Evolutionary conservation across 2,888 invertebrate species (phyloP).

Genomic region (Tricholauxania praeusta): DNA sequence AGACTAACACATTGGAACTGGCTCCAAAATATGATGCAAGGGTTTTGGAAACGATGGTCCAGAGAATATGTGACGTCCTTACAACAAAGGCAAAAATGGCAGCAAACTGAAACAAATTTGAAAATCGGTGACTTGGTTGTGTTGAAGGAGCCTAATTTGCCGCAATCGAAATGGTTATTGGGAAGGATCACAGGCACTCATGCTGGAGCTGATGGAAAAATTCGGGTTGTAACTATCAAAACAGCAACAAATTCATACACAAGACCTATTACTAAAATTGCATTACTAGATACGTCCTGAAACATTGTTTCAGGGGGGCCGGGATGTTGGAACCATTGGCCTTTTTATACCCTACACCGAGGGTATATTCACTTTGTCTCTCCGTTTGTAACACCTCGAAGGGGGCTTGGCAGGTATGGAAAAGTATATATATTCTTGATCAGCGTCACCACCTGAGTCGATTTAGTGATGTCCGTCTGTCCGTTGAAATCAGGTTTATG

Average conservation of each 20-base stretch:
- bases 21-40: slow-evolving; percentile 37
- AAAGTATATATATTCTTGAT: too few relatives aligned
- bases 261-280: not conserved
- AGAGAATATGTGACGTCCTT: slow-evolving; percentile 30
- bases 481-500: too few relatives aligned
- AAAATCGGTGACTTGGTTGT: slow-evolving; percentile 8
- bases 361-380: too few relatives aligned
- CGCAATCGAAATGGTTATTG: slow-evolving; percentile 35
- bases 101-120: slow-evolving; percentile 4
- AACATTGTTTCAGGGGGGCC: slow-evolving; percentile 10
- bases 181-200: slow-evolving; percentile 38
- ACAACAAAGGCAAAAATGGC: slow-evolving; percentile 34
- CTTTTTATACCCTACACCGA: too few relatives aligned
- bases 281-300: not conserved
- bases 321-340: not conserved
- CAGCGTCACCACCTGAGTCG: too few relatives aligned
- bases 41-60: slow-evolving; percentile 44
- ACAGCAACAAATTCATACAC: not conserved
- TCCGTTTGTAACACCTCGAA: too few relatives aligned
- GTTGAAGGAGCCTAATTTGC: slow-evolving; percentile 22
- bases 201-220: slow-evolving; percentile 39
- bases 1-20: slow-evolving; percentile 1
- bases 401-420: too few relatives aligned
- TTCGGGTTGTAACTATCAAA: slow-evolving; percentile 28
- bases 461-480: too few relatives aligned